A percentile compares a stretch with the other conserved stretches of the same genome.
Evolutionary conservation across 2,888 invertebrate genomes (phyloP).

Genomic region (Macaria liturata): DNA sequence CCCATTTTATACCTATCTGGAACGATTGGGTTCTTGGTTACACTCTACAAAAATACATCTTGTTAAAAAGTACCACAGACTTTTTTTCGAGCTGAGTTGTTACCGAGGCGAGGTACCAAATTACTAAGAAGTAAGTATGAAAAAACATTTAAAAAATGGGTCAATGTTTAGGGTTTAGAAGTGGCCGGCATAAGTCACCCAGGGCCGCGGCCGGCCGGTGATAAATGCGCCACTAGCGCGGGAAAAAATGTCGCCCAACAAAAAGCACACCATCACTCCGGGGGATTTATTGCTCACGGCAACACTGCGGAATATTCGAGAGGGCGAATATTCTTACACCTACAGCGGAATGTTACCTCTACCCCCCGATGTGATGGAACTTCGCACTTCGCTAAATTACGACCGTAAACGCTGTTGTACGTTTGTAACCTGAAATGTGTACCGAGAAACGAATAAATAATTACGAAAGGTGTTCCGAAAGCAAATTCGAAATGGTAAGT

Average conservation of each 20-base stretch:
- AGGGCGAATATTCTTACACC: slow-evolving; percentile 71
- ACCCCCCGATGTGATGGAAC: slow-evolving; percentile 80
- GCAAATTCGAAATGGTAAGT: slow-evolving; percentile 19
- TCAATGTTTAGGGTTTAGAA: slow-evolving; percentile 38
- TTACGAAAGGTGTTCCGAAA: slow-evolving; percentile 36
- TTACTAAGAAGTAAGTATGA: too few species aligned
- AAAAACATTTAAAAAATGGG: slow-evolving; percentile 16
- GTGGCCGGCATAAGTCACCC: slow-evolving; percentile 67
- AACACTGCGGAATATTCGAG: slow-evolving; percentile 72
- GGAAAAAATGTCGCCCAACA: slow-evolving; percentile 80
- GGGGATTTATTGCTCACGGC: slow-evolving; percentile 74
- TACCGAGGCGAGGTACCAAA: too few species aligned
- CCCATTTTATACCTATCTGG: too few species aligned
- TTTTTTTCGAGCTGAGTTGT: too few species aligned
- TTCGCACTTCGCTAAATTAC: slow-evolving; percentile 81
- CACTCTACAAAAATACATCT: too few species aligned
- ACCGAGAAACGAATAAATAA: slow-evolving; percentile 42
- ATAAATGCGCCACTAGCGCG: slow-evolving; percentile 78
- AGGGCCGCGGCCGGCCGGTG: slow-evolving; percentile 49
- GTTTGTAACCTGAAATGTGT: slow-evolving; percentile 39
- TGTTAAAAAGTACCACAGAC: too few species aligned
- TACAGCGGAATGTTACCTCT: slow-evolving; percentile 64
- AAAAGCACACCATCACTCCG: slow-evolving; percentile 77
- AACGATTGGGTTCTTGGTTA: too few species aligned
- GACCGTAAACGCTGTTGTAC: slow-evolving; percentile 53